phyloP scores from a whole-genome alignment of 2,797 vertebrate genomes.

The Arremon brunneinucha region DNA sequence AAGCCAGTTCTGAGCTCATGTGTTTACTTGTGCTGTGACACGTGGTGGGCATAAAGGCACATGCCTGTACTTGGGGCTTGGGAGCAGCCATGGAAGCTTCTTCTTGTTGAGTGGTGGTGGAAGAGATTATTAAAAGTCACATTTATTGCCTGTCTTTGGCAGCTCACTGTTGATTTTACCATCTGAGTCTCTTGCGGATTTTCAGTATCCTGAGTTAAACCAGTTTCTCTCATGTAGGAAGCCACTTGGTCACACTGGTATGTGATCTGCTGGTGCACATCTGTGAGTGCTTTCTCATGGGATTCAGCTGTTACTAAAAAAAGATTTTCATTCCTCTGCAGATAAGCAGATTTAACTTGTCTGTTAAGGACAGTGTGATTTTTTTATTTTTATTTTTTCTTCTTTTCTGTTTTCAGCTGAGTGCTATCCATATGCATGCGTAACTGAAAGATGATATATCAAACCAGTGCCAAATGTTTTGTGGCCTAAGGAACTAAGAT shows the following conservation, averaged over 20 bases:
- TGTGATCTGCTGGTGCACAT: background rate
- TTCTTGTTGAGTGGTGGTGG: fast-evolving
- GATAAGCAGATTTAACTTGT: background rate
- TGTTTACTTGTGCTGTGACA: background rate
- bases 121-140: background rate
- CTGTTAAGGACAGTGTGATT: background rate
- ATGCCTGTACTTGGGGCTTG: fast-evolving
- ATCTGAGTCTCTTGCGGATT: background rate
- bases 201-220: background rate
- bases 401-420: background rate
- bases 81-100: background rate
- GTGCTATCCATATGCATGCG: background rate
- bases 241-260: background rate
- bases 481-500: background rate
- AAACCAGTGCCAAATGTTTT: background rate
- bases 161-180: background rate
- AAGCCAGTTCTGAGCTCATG: fast-evolving
- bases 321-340: background rate
- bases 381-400: background rate
- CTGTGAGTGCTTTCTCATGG: background rate
- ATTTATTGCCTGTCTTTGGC: background rate
- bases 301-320: background rate
- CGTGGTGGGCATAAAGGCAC: background rate
- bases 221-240: background rate
- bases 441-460: background rate